These are phyloP conservation scores for Arctopsyche grandis DNA, from an alignment of 1,140 invertebrate genomes.

Conservation along the genomic window DNA sequence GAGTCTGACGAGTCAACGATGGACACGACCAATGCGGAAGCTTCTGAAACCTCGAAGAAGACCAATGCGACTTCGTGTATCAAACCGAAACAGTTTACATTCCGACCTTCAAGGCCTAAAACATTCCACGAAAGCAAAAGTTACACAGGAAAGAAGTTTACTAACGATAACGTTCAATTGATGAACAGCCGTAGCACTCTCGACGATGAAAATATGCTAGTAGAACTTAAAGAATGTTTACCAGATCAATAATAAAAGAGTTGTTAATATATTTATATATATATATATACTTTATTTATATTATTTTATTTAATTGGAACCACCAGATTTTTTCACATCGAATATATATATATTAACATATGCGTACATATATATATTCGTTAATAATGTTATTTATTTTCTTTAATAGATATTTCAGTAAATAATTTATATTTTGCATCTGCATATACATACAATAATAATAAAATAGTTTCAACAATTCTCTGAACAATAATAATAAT, in stretches of 20 bases:
- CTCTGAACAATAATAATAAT: too few relatives aligned
- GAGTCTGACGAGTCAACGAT: constrained; percentile 12
- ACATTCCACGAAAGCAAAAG: constrained; percentile 57
- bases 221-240: constrained; percentile 60
- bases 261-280: not conserved
- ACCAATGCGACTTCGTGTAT: constrained; percentile 19
- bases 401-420: too few relatives aligned
- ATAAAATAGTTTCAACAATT: not conserved
- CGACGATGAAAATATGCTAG: constrained; percentile 58
- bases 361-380: too few relatives aligned
- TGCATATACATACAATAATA: constrained; percentile 32
- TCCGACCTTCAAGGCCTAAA: constrained; percentile 59
- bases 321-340: not conserved
- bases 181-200: constrained; percentile 49
- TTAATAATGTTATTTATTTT: not conserved
- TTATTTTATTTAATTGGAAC: constrained; percentile 25
- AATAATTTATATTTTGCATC: constrained; percentile 42
- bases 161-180: constrained; percentile 45
- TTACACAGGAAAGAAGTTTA: constrained; percentile 58
- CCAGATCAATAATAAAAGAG: constrained; percentile 38
- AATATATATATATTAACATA: too few relatives aligned
- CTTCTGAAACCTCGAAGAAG: not conserved
- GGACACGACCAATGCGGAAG: not conserved
- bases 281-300: not conserved
- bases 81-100: constrained; percentile 56